These are phyloP conservation scores for Helleia helle DNA, from an alignment of 2,888 invertebrate species.

Conservation along the genomic window DNA sequence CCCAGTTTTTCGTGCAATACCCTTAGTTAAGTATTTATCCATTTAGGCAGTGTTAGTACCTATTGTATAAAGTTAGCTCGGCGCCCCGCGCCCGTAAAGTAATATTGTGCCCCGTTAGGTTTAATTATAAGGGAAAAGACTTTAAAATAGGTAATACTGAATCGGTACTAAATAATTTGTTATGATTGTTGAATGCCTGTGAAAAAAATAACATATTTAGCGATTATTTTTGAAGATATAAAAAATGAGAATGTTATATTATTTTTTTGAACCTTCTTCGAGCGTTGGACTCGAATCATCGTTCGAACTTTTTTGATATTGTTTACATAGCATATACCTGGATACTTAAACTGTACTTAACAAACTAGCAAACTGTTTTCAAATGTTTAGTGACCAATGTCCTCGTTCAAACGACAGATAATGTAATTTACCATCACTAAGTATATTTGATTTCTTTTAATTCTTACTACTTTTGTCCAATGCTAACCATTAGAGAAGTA, in stretches of 20 bases:
- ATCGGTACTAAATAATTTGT: constrained; percentile 25
- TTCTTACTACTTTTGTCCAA: too few species aligned
- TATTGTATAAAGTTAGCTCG: constrained; percentile 51
- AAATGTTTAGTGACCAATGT: background rate
- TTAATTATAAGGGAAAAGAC: constrained; percentile 18
- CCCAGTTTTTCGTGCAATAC: constrained; percentile 67
- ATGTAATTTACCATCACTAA: too few species aligned
- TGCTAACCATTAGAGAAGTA: too few species aligned
- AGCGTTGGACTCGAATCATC: background rate
- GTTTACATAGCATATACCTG: constrained; percentile 1
- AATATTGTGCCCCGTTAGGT: constrained; percentile 11
- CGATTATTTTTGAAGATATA: background rate
- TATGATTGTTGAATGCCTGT: constrained; percentile 24
- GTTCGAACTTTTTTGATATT: background rate
- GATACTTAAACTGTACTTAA: constrained; percentile 7
- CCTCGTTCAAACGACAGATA: background rate
- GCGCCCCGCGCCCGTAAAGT: constrained; percentile 16
- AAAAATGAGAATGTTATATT: background rate
- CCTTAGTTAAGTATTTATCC: constrained; percentile 70
- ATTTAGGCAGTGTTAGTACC: constrained; percentile 53
- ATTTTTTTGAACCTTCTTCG: too few species aligned
- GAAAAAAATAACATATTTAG: constrained; percentile 9
- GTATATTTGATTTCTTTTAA: too few species aligned
- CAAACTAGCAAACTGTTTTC: background rate
- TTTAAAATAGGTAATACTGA: constrained; percentile 16